Evolutionary conservation across 1,140 invertebrate genomes (phyloP).

Genomic region (Drosophila varians): DNA sequence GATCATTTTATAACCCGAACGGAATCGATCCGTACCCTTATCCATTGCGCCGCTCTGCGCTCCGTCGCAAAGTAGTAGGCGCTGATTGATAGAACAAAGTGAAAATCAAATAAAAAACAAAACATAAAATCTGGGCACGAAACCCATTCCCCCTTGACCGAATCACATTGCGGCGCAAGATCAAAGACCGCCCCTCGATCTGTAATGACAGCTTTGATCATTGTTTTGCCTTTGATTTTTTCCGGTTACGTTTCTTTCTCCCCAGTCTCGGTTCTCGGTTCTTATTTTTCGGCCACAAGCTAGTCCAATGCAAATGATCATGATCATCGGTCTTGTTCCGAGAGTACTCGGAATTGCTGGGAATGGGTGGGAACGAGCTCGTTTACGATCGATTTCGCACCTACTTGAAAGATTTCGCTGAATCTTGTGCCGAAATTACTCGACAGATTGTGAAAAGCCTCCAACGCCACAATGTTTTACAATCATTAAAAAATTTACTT

Average conservation of each 20-base stretch:
- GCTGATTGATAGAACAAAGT: conserved; percentile 82
- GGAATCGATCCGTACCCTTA: conserved; percentile 18
- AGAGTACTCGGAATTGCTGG: conserved; percentile 34
- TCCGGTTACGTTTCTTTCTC: conserved; percentile 63
- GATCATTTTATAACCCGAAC: conserved; percentile 60
- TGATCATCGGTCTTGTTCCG: conserved; percentile 30
- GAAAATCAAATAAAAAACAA: conserved; percentile 82
- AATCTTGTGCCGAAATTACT: conserved; percentile 16
- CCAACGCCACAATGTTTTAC: not conserved
- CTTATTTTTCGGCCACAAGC: conserved; percentile 17
- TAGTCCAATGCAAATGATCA: conserved; percentile 25
- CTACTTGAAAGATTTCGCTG: conserved; percentile 60
- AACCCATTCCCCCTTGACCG: conserved; percentile 12
- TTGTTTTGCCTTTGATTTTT: conserved; percentile 82
- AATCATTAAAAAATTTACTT: too few relatives aligned
- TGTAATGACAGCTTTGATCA: conserved; percentile 83
- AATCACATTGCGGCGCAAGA: conserved; percentile 70
- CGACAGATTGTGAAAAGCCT: conserved; percentile 28
- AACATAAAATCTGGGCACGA: conserved; percentile 67
- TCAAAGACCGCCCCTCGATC: conserved; percentile 79
- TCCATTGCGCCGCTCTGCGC: conserved; percentile 35
- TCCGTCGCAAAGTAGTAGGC: conserved; percentile 72
- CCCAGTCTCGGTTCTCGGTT: conserved; percentile 1
- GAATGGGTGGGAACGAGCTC: conserved; percentile 16
- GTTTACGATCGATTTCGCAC: conserved; percentile 70